Percentiles rank a stretch among this genome's conserved stretches.
Evolutionary conservation across 2,113 vertebrate species (phyloP).

Genomic region (Manacus vitellinus): DNA sequence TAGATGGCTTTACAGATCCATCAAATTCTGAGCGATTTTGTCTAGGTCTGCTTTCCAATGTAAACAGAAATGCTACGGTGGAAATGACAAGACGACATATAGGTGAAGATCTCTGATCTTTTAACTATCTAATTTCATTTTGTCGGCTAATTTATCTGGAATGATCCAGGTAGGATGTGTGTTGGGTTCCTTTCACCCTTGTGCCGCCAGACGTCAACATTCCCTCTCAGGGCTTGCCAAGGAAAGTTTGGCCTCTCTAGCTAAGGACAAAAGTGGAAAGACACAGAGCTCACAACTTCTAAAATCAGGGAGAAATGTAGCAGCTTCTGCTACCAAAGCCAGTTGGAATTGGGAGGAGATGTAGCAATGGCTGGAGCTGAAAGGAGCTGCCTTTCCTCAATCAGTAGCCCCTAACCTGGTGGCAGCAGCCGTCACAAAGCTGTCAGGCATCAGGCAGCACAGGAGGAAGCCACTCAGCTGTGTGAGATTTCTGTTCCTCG

Average conservation of each 20-base stretch:
- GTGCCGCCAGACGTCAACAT: neutral
- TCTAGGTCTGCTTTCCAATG: constrained; percentile 94
- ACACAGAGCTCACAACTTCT: neutral
- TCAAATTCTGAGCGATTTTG: constrained; percentile 98
- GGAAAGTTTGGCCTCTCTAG: neutral
- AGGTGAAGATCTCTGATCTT: constrained; percentile 77
- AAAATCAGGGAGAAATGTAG: neutral
- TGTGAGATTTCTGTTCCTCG: neutral
- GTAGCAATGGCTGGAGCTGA: neutral
- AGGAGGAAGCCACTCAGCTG: neutral
- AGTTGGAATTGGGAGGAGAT: neutral
- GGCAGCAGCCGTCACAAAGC: neutral
- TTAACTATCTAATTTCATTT: neutral
- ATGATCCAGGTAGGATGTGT: neutral
- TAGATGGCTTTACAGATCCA: constrained; percentile 97
- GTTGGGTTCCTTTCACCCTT: neutral
- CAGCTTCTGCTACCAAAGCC: neutral
- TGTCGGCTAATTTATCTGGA: neutral
- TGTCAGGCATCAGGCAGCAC: neutral
- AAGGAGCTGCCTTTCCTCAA: neutral
- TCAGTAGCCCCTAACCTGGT: neutral
- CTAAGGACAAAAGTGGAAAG: neutral
- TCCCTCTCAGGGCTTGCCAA: neutral
- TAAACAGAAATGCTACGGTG: constrained; percentile 96
- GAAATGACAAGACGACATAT: constrained; percentile 99